Conservation (phyloP, 2,113 vertebrate genomes). For the Vulpes ferrilata region DNA sequence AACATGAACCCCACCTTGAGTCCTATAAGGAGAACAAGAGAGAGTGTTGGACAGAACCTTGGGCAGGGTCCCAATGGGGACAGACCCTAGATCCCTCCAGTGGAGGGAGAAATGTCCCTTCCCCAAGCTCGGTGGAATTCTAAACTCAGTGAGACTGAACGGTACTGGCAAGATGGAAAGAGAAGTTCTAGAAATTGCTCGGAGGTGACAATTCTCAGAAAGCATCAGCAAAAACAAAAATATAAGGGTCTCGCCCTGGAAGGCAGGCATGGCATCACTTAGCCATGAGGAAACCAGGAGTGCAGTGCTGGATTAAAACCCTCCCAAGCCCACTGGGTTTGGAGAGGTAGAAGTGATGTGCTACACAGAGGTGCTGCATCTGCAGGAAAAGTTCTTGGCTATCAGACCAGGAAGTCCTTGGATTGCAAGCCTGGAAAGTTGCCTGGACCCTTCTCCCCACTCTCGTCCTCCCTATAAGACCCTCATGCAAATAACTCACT, state of each 20-base stretch:
- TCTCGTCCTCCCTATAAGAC: neutral
- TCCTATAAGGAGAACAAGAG: slow-evolving; percentile 87
- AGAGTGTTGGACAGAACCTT: neutral
- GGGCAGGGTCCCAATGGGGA: accelerated
- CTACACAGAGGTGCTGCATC: neutral
- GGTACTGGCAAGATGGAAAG: neutral
- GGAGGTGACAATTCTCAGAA: neutral
- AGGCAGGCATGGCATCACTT: neutral
- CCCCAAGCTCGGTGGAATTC: neutral
- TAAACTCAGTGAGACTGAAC: neutral
- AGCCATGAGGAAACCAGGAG: neutral
- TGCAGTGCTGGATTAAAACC: neutral
- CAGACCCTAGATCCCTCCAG: neutral
- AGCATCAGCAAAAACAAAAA: neutral
- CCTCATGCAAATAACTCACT: neutral
- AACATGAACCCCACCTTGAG: slow-evolving; percentile 93
- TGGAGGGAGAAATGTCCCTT: neutral
- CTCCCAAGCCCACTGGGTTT: neutral
- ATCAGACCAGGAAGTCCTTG: neutral
- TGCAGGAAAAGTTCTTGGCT: neutral
- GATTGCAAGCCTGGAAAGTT: neutral
- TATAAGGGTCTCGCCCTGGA: neutral
- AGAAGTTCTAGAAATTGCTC: neutral
- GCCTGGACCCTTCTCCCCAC: neutral
- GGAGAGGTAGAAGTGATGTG: neutral